phyloP scores from a whole-genome alignment of 2,888 invertebrate species.

The Dryadula phaetusa region DNA sequence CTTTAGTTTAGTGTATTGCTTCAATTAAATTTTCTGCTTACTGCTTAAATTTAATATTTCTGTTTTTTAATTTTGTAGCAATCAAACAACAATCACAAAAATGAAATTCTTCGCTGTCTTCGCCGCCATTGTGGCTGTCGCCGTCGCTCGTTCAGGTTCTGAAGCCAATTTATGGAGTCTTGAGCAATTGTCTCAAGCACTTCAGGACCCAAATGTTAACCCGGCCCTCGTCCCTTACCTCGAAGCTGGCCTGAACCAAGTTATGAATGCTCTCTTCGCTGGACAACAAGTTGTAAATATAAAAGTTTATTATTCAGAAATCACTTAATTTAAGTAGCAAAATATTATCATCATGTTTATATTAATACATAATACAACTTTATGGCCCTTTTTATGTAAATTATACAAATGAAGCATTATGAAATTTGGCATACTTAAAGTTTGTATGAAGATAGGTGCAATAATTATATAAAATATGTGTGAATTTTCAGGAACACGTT shows the following conservation, averaged over 20 bases:
- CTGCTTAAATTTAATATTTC: neutral
- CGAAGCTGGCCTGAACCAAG: conserved; percentile 58
- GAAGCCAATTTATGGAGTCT: conserved; percentile 31
- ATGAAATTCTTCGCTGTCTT: conserved; percentile 72
- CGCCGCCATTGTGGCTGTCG: conserved; percentile 58
- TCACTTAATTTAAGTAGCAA: neutral
- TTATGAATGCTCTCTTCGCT: conserved; percentile 56
- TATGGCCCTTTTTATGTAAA: too few relatives aligned
- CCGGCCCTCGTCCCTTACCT: conserved; percentile 58
- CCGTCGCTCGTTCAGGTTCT: conserved; percentile 37
- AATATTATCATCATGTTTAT: neutral
- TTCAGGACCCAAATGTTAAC: conserved; percentile 57
- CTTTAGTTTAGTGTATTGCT: too few relatives aligned
- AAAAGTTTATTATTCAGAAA: neutral
- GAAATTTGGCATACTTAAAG: too few relatives aligned
- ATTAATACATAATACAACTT: too few relatives aligned
- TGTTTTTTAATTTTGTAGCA: conserved; percentile 20
- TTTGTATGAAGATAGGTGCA: too few relatives aligned
- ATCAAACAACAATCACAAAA: conserved; percentile 45
- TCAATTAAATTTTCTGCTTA: too few relatives aligned
- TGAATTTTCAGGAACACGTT: conserved; percentile 50
- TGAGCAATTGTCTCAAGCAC: conserved; percentile 47
- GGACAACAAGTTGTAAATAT: conserved; percentile 57
- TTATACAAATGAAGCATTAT: too few relatives aligned
- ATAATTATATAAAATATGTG: too few relatives aligned